Evolutionary conservation across 1,140 invertebrate species (phyloP).

Genomic region (Zaprionus camerounensis): DNA sequence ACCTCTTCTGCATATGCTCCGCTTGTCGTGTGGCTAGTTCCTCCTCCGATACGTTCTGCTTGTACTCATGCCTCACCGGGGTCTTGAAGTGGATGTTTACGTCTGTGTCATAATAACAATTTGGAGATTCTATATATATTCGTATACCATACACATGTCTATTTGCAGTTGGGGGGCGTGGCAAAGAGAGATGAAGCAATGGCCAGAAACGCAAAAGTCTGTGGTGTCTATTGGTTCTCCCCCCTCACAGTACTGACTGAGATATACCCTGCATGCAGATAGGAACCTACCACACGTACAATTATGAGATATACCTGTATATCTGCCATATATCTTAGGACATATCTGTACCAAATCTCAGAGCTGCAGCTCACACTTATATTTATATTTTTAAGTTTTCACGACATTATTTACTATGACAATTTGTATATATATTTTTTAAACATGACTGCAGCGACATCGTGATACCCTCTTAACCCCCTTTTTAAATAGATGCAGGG

Average conservation of each 20-base stretch:
- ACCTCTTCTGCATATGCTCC: slow-evolving; percentile 94
- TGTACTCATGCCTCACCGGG: slow-evolving; percentile 93
- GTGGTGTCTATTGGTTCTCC: slow-evolving; percentile 14
- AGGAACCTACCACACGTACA: too few relatives aligned
- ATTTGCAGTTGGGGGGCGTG: slow-evolving; percentile 28
- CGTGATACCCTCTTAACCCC: not conserved
- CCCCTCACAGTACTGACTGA: not conserved
- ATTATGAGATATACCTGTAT: too few relatives aligned
- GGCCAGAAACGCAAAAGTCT: not conserved
- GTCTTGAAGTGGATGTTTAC: slow-evolving; percentile 96
- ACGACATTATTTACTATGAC: not conserved
- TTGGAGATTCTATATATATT: slow-evolving; percentile 89
- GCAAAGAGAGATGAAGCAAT: slow-evolving; percentile 33
- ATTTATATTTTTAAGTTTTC: not conserved
- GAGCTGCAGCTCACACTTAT: not conserved
- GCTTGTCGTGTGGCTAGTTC: slow-evolving; percentile 93
- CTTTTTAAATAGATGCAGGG: not conserved
- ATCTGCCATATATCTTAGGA: not conserved
- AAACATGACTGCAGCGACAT: not conserved
- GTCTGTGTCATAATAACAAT: slow-evolving; percentile 94
- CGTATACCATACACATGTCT: not conserved
- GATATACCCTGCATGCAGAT: not conserved
- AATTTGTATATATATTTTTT: too few relatives aligned
- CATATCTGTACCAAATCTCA: not conserved
- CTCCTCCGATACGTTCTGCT: slow-evolving; percentile 92